Percentiles rank a stretch among this genome's conserved stretches.
These are phyloP conservation scores for Heteromormyrus szaboi DNA, from an alignment of 2,797 vertebrate genomes.

Conservation along the genomic window DNA sequence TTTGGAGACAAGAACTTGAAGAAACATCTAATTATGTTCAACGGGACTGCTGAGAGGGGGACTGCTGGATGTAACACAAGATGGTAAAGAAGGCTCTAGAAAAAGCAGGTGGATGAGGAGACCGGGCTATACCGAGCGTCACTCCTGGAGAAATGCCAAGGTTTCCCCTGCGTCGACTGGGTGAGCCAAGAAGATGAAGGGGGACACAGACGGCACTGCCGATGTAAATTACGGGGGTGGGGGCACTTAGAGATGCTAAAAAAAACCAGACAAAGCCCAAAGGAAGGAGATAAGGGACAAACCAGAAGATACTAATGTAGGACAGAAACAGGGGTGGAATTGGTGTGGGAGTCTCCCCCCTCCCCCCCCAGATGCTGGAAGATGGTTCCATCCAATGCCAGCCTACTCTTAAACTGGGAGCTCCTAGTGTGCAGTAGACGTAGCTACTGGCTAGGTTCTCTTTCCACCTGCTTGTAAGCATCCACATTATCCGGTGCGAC, in stretches of 20 bases:
- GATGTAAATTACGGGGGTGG: neutral
- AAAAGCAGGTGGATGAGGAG: neutral
- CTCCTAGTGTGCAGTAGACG: neutral
- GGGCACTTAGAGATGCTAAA: neutral
- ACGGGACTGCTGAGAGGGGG: neutral
- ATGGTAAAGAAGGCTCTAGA: neutral
- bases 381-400: neutral
- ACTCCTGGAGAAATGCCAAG: neutral
- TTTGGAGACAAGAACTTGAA: neutral
- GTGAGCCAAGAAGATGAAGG: neutral
- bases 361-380: neutral
- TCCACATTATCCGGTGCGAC: neutral
- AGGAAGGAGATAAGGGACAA: slow-evolving; percentile 3
- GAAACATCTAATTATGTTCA: neutral
- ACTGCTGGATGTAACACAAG: neutral
- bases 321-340: neutral
- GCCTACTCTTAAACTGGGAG: neutral
- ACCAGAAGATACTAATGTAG: neutral
- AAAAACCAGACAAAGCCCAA: neutral
- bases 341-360: neutral
- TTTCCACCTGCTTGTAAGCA: neutral
- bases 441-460: neutral
- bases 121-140: neutral
- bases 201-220: neutral
- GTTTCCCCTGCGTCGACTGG: neutral